Evolutionary conservation across 1,140 invertebrate species (phyloP).

Genomic region (Ctenoplectra terminalis): DNA sequence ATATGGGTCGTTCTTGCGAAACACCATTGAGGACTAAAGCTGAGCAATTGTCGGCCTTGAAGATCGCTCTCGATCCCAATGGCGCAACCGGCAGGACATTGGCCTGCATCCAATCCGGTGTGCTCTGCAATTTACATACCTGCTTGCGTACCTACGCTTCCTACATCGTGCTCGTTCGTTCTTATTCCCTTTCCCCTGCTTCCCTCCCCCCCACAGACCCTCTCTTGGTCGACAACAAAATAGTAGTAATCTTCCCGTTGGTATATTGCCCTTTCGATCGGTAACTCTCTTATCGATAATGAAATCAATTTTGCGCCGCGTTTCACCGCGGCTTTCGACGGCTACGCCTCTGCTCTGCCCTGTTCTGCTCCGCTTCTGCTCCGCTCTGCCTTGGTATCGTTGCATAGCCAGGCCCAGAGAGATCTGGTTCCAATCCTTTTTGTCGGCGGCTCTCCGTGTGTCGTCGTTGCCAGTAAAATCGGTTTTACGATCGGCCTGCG

Average conservation of each 20-base stretch:
- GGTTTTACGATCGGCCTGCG: slow-evolving; percentile 46
- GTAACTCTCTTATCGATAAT: slow-evolving; percentile 37
- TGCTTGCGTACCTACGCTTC: neutral
- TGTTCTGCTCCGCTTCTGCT: too few relatives aligned
- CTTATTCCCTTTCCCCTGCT: neutral
- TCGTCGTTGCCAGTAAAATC: slow-evolving; percentile 44
- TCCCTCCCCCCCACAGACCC: neutral
- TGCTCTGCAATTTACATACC: neutral
- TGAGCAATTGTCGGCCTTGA: slow-evolving; percentile 58
- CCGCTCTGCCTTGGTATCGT: slow-evolving; percentile 6
- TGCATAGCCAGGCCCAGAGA: slow-evolving; percentile 6
- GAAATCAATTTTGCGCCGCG: slow-evolving; percentile 38
- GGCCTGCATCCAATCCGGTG: slow-evolving; percentile 25
- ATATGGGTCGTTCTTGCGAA: slow-evolving; percentile 70
- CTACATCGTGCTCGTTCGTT: neutral
- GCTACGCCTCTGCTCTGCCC: slow-evolving; percentile 21
- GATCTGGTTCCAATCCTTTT: slow-evolving; percentile 42
- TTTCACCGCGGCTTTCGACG: neutral
- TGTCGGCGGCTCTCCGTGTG: neutral
- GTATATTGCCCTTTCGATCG: slow-evolving; percentile 5
- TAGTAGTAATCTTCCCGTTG: neutral
- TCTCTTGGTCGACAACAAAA: neutral
- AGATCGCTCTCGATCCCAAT: slow-evolving; percentile 33
- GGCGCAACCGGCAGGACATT: slow-evolving; percentile 51
- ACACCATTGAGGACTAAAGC: slow-evolving; percentile 46